These are phyloP conservation scores for Pherbina coryleti DNA, from an alignment of 2,888 invertebrate genomes.

Conservation along the genomic window DNA sequence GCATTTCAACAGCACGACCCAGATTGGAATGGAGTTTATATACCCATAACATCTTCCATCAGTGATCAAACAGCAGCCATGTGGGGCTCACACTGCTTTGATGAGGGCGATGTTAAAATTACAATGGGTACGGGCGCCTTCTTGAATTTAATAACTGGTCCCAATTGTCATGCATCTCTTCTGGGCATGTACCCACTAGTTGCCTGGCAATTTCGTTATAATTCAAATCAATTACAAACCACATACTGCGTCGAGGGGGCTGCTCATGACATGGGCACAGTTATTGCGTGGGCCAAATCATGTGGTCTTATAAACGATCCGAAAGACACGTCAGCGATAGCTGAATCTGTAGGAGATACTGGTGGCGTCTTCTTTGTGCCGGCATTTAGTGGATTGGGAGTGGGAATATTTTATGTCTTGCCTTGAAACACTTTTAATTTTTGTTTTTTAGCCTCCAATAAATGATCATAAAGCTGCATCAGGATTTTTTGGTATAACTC, in stretches of 20 bases:
- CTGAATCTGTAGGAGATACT: slow-evolving; percentile 77
- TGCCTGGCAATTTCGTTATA: slow-evolving; percentile 77
- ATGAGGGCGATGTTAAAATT: slow-evolving; percentile 83
- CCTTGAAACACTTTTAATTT: background rate
- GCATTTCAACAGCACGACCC: slow-evolving; percentile 75
- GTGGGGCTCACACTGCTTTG: slow-evolving; percentile 88
- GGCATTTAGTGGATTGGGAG: slow-evolving; percentile 89
- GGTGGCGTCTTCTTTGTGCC: slow-evolving; percentile 90
- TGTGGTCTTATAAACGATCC: slow-evolving; percentile 78
- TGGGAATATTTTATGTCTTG: slow-evolving; percentile 66
- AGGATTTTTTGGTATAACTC: slow-evolving; percentile 78
- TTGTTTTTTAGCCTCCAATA: slow-evolving; percentile 80
- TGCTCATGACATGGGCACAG: slow-evolving; percentile 88
- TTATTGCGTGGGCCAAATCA: slow-evolving; percentile 86
- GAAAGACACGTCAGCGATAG: slow-evolving; percentile 77
- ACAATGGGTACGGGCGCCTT: slow-evolving; percentile 95
- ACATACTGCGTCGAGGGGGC: slow-evolving; percentile 87
- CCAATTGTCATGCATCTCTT: slow-evolving; percentile 81
- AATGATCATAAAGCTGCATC: slow-evolving; percentile 88
- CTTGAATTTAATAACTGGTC: slow-evolving; percentile 85
- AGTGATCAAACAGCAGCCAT: slow-evolving; percentile 87
- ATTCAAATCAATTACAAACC: slow-evolving; percentile 62
- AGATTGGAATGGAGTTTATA: slow-evolving; percentile 67
- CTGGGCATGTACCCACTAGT: slow-evolving; percentile 92
- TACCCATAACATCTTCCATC: slow-evolving; percentile 76